phyloP scores from a whole-genome alignment of 2,113 vertebrate species.

The Chascanopsetta lugubris region DNA sequence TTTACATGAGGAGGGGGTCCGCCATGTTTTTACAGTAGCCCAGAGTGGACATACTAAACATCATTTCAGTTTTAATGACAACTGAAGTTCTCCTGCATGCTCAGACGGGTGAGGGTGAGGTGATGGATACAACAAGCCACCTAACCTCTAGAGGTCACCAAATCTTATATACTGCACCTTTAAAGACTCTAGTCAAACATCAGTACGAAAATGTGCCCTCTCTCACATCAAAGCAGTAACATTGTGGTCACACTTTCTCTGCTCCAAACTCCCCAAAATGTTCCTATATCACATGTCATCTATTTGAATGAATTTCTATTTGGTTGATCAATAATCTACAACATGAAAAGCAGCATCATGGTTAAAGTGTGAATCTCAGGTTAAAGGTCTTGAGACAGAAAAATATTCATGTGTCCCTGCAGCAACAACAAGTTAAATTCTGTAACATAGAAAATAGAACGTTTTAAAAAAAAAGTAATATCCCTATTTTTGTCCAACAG shows the following conservation, averaged over 20 bases:
- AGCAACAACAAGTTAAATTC: conserved; percentile 1
- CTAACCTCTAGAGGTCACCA: no score
- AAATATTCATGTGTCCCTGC: background rate
- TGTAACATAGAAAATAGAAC: background rate
- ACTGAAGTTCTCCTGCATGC: no score
- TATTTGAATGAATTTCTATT: background rate
- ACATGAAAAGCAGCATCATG: background rate
- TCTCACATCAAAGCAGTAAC: background rate
- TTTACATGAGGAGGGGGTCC: no score
- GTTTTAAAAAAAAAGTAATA: background rate
- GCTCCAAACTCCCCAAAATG: background rate
- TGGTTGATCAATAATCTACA: background rate
- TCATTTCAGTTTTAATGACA: no score
- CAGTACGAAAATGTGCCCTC: background rate
- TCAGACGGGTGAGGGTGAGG: no score
- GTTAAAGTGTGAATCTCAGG: background rate
- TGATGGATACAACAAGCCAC: no score
- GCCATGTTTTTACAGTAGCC: no score
- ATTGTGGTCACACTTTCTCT: background rate
- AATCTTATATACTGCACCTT: no score
- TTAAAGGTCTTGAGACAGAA: background rate
- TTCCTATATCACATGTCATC: background rate
- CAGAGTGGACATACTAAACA: no score
- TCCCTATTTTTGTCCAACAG: background rate
- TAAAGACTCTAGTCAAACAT: no score